Base-by-base conservation (phyloP, 1,140 invertebrate genomes). In the Dufourea novaeangliae region DNA sequence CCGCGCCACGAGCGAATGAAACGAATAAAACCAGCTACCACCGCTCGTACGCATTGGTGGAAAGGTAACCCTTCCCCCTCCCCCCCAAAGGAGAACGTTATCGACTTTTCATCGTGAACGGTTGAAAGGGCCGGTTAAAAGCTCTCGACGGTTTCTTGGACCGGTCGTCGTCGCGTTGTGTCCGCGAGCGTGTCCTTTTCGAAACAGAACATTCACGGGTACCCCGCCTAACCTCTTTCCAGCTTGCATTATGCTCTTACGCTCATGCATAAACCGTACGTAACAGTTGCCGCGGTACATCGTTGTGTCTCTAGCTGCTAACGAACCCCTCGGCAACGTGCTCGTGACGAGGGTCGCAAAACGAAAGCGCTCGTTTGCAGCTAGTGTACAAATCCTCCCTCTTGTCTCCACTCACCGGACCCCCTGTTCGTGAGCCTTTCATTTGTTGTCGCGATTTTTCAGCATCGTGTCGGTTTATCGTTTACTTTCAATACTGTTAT, bases 301-400 rank as follows among this genome's bases (percentile, higher is more conserved):
- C 74, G 20, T 70, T 25, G 56, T 70, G 27, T 54, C 57, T 52
- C 62, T n/a, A n/a, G 37, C 78, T 69, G 64, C 75, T 83, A 83
- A 83, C 75, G 82, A 83, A 83, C 80, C 75, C 63, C 82, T 83
- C 73, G 64, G 75, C 68, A 68, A 66, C 69, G 69, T 74, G 67
- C 59, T 82, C 59, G 75, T 61, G 71, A 83, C 39, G 71, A 83
- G 75, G 76, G 77, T 52, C 44, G 39, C 59, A 82, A 79, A 70
- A 72, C 54, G 66, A 44, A 70, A 82, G 52, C 56, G 57, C 81
- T 67, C 59, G 82, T 69, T 76, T 82, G 34, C 50, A 64, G 59
- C 32, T 83, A 46, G 39, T 82, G 74, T n/a, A n/a, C n/a, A n/a
- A n/a, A n/a, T n/a, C n/a, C n/a, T n/a, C n/a, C n/a, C n/a, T n/a